Evolutionary conservation across 1,140 invertebrate genomes (phyloP).

Genomic region (Zaprionus inermis): DNA sequence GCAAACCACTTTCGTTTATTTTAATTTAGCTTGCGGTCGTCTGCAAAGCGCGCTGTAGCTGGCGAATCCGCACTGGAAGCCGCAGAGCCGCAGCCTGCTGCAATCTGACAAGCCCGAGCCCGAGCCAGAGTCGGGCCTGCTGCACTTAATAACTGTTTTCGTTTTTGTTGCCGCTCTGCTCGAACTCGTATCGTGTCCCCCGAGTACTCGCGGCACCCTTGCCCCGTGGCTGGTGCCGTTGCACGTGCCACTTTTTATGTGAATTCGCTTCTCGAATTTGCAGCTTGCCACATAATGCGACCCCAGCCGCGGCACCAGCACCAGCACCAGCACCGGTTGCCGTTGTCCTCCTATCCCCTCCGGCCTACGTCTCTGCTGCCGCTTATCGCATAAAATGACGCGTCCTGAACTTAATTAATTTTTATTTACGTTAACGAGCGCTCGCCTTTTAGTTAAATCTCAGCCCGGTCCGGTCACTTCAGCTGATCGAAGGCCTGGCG

Average conservation of each 20-base stretch:
- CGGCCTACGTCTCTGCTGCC: not conserved
- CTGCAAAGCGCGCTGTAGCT: not conserved
- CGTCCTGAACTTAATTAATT: constrained; percentile 74
- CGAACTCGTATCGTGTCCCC: constrained; percentile 52
- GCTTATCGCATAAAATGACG: constrained; percentile 66
- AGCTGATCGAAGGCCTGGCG: constrained; percentile 85
- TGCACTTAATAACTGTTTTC: constrained; percentile 82
- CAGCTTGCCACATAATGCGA: constrained; percentile 70
- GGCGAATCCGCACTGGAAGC: constrained; percentile 4
- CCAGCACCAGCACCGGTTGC: constrained; percentile 25
- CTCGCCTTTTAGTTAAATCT: constrained; percentile 62
- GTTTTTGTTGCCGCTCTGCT: constrained; percentile 62
- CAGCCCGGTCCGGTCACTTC: constrained; percentile 46
- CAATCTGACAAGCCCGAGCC: constrained; percentile 67
- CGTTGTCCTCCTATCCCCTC: not conserved
- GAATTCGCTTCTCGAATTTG: constrained; percentile 49
- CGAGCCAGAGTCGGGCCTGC: constrained; percentile 48
- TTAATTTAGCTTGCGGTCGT: constrained; percentile 76
- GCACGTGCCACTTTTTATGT: constrained; percentile 66
- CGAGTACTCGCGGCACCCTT: constrained; percentile 59
- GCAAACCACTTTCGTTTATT: constrained; percentile 81
- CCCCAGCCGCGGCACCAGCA: constrained; percentile 17
- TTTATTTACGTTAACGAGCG: constrained; percentile 76
- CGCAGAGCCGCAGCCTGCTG: constrained; percentile 53
- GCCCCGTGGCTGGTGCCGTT: constrained; percentile 32